A percentile compares a stretch with the other conserved stretches of the same genome.
Conservation (phyloP, 1,140 invertebrate species). For the Hylaeus anthracinus region DNA sequence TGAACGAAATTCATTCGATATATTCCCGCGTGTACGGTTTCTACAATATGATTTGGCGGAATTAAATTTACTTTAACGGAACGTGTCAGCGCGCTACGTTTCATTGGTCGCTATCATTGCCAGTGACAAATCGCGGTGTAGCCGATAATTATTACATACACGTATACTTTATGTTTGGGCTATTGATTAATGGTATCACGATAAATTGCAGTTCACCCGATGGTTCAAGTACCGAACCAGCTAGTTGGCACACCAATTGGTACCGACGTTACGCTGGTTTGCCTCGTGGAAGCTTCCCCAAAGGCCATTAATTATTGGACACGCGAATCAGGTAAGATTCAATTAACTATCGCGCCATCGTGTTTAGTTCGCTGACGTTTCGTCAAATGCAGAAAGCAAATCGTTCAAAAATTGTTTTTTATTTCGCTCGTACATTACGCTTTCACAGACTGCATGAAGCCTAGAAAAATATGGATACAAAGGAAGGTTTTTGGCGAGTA, state of each 20-base stretch:
- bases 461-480: no score
- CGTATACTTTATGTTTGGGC: constrained; percentile 38
- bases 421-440: no score
- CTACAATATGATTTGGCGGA: background rate
- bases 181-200: constrained; percentile 56
- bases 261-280: constrained; percentile 91
- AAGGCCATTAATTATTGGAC: constrained; percentile 95
- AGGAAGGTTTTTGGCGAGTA: no score
- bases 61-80: constrained; percentile 30
- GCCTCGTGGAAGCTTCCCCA: constrained; percentile 92
- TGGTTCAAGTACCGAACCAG: constrained; percentile 92
- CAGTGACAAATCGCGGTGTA: constrained; percentile 30
- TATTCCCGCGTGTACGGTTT: background rate
- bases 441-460: no score
- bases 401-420: background rate
- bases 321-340: constrained; percentile 87
- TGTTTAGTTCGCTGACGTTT: constrained; percentile 1
- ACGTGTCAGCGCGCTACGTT: constrained; percentile 13
- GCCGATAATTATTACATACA: constrained; percentile 48
- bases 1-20: background rate
- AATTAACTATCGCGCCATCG: constrained; percentile 17
- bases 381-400: background rate
- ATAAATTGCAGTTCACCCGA: constrained; percentile 87
- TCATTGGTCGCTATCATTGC: constrained; percentile 21
- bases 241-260: constrained; percentile 90